Base-by-base conservation (phyloP, 2,888 invertebrate genomes). In the Emmelina monodactyla region DNA sequence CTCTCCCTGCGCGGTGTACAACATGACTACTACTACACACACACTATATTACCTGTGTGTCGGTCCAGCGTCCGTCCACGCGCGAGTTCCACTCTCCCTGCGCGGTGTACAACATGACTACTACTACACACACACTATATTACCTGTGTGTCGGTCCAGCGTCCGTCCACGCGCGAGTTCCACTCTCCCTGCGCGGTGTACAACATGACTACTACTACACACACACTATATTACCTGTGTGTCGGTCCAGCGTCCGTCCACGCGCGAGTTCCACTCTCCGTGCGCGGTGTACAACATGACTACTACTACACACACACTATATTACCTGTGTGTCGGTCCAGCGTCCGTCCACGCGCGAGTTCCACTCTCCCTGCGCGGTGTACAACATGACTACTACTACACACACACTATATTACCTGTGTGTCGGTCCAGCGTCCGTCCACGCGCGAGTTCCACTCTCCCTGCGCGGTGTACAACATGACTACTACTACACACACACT, bases 371-470 rank as follows among this genome's bases (percentile, higher is more conserved):
- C 42, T 87, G 87, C 38, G 97, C 88, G 9, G 85, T 87, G 32
- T 95, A 83, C n/a, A n/a, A n/a, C n/a, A n/a, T n/a, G n/a, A n/a
- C n/a, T n/a, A n/a, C n/a, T n/a, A n/a, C n/a, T n/a, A n/a, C n/a
- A n/a, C n/a, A n/a, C n/a, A n/a, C n/a, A n/a, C n/a, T n/a, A n/a
- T n/a, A n/a, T n/a, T 50, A 84, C 87, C 65, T 85, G 85, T 32
- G 69, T 55, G 31, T 93, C 91, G 32, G 85, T 82, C 89, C 92
- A 93, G 60, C 96, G 90, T 16, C 92, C 94, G 56, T 91, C 93
- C 92, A 99, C 95, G 34, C 88, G 78, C 0, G 95, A 93, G 65
- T 97, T 99, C 99, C 99, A 99, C 75, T 98, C 97, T 10, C 99
- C 99, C 42, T 87, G 87, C 38, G 97, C 88, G 9, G 85, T 87